These are phyloP conservation scores for Drosophila seclusa DNA, from an alignment of 2,888 invertebrate species.

Conservation along the genomic window DNA sequence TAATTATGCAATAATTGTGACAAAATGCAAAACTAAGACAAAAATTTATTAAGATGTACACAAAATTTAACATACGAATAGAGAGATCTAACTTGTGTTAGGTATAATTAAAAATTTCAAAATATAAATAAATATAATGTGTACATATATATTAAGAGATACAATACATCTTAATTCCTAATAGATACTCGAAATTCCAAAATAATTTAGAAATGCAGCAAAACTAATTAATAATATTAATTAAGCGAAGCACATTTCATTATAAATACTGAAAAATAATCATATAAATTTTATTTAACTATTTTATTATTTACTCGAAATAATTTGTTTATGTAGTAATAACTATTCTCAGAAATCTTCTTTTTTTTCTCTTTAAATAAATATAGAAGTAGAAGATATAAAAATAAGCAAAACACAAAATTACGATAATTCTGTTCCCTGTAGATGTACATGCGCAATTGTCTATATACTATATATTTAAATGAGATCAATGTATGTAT, in stretches of 20 bases:
- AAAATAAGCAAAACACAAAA: slow-evolving; percentile 31
- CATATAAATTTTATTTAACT: neutral
- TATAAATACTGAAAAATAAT: neutral
- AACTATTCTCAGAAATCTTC: neutral
- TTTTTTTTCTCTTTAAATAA: neutral
- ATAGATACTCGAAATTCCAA: neutral
- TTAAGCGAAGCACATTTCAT: neutral
- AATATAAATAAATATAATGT: neutral
- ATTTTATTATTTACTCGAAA: neutral
- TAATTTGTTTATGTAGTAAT: neutral
- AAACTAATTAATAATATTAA: neutral
- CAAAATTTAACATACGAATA: neutral
- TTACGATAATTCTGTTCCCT: neutral
- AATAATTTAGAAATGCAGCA: neutral
- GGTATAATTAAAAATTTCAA: neutral
- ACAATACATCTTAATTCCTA: neutral
- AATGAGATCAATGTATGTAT: slow-evolving; percentile 9
- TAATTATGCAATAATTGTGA: neutral
- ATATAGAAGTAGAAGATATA: neutral
- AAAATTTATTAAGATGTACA: neutral
- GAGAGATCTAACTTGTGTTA: neutral
- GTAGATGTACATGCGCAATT: neutral
- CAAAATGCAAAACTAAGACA: too few species aligned
- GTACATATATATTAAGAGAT: neutral
- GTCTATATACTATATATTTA: slow-evolving; percentile 11